phyloP scores from a whole-genome alignment of 2,888 invertebrate genomes.

The Epiperipatus broadwayi region DNA sequence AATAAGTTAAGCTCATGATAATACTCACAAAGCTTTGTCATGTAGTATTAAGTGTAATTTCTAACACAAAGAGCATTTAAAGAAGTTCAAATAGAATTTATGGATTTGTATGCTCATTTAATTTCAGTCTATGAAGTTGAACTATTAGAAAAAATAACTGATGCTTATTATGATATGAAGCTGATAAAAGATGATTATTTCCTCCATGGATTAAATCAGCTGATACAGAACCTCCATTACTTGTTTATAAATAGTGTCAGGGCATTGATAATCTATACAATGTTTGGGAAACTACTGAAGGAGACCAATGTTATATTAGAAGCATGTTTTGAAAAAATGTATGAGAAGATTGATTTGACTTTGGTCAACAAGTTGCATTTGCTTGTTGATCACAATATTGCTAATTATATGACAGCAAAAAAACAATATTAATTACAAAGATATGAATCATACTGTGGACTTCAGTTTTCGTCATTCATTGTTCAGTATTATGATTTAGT shows the following conservation, averaged over 20 bases:
- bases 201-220: conserved; percentile 99
- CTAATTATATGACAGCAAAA: conserved; percentile 99
- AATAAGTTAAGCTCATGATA: conserved; percentile 99
- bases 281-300: conserved; percentile 96
- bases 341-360: conserved; percentile 98
- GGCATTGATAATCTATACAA: conserved; percentile 92
- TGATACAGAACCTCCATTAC: conserved; percentile 70
- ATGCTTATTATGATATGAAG: conserved; percentile 99
- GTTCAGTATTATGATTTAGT: conserved; percentile 97
- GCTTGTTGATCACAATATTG: conserved; percentile 99
- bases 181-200: conserved; percentile 84
- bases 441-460: conserved; percentile 65
- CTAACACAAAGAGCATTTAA: conserved; percentile 95
- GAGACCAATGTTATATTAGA: conserved; percentile 91
- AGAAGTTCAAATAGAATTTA: conserved; percentile 98
- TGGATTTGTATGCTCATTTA: conserved; percentile 96
- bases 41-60: conserved; percentile 94
- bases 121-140: conserved; percentile 99
- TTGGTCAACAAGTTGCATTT: conserved; percentile 82
- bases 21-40: conserved; percentile 95
- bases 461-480: conserved; percentile 97
- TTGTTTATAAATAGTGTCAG: conserved; percentile 96
- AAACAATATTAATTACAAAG: conserved; percentile 99
- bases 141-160: conserved; percentile 96
- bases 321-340: conserved; percentile 93